Evolutionary conservation across 2,888 invertebrate genomes (phyloP), one percentile per base, ranked within the genome.

Genomic region (Tuta absoluta): DNA sequence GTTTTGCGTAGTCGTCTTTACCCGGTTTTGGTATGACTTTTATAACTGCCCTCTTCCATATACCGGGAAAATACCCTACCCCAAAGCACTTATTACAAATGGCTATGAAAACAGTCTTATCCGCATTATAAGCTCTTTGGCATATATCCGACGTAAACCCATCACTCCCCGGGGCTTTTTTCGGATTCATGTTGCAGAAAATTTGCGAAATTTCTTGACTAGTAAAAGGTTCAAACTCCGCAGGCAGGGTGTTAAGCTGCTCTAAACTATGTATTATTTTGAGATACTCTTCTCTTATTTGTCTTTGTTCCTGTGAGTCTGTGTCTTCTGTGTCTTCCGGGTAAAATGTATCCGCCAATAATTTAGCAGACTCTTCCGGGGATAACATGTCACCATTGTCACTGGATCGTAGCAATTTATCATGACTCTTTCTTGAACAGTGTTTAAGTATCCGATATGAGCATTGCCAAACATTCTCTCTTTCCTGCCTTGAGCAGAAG

Each of bases 1-100:
- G n/a, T 11, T 2, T 1, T 1, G 24, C 8, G 4, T 24, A 24
- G 11, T 28, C 28, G 3, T 56, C 56, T 28, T 24, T 28, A n/a
- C 56, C 56, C 3, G 56, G 56, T 17, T 56, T 56, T 10, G 28
- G 56, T 10, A 56, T 11, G n/a, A 56, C 24, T 24, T 10, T 56
- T 1, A 56, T 14, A 0, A n/a, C n/a, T 1, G 56, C 56, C n/a
- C 2, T 56, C 12, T 56, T 56, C 56, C 56, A 56, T 4, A 1
- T 28, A 10, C 10, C 2, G 3, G 56, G 56, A 14, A 56, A 56
- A n/a, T 17, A n/a, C 8, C 28, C 24, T 0, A 56, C 2, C 11
- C 1, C 8, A 5, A 56, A 14, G 14, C 56, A 56, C 14, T 23
- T 23, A 24, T 56, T 56, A 8, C 11, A 56, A 21, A 56, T 24